Conservation (phyloP, 2,113 vertebrate genomes). For the Heterochromis multidens region DNA sequence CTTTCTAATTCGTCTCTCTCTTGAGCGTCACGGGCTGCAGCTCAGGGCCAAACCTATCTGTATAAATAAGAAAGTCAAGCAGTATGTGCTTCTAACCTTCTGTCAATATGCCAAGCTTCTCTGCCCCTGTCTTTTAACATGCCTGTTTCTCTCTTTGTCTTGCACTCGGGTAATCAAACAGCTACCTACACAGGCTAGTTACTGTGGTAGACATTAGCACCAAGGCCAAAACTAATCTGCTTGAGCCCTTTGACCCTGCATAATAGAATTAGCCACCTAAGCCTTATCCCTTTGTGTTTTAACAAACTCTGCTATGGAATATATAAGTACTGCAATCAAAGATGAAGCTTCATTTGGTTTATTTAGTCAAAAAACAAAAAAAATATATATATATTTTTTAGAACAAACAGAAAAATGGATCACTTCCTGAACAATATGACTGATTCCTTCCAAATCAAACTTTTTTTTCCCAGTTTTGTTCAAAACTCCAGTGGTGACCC, state of each 20-base stretch:
- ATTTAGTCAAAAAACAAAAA: not conserved
- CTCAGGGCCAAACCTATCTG: not conserved
- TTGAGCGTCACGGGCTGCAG: not conserved
- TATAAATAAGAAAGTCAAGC: not conserved
- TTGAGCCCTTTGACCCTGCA: constrained; percentile 34
- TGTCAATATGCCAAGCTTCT: not conserved
- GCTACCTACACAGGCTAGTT: constrained; percentile 14
- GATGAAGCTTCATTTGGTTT: not conserved
- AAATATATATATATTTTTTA: no score
- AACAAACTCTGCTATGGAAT: not conserved
- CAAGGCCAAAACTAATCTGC: constrained; percentile 45
- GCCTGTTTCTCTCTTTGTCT: constrained; percentile 23
- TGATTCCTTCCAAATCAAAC: not conserved
- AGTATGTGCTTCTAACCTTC: constrained; percentile 12
- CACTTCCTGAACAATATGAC: no score
- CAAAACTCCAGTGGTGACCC: not conserved
- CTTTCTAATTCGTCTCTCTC: not conserved
- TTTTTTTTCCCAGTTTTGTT: not conserved
- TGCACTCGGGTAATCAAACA: constrained; percentile 19
- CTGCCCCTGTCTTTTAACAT: constrained; percentile 10
- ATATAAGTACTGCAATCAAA: not conserved
- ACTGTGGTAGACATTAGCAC: constrained; percentile 7
- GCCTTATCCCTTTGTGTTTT: constrained; percentile 11
- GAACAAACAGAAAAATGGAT: no score
- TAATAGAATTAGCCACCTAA: constrained; percentile 51